phyloP scores from a whole-genome alignment of 2,797 vertebrate genomes.

The Onychomys torridus region DNA sequence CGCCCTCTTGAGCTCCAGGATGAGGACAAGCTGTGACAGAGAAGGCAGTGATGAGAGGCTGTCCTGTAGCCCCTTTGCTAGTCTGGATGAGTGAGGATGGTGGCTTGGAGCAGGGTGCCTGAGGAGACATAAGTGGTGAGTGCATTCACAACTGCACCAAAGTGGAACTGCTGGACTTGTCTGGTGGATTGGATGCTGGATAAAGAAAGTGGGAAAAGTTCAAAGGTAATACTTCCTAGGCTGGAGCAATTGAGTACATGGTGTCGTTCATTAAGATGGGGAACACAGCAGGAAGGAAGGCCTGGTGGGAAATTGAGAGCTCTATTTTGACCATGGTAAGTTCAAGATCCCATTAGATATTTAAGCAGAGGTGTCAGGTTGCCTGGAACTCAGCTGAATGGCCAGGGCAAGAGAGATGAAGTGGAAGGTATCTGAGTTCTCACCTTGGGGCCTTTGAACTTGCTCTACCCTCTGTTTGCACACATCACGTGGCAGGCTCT shows the following conservation, averaged over 20 bases:
- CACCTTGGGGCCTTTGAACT: conserved; percentile 38
- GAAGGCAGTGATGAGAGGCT: not conserved
- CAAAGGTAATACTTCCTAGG: not conserved
- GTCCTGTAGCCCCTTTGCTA: not conserved
- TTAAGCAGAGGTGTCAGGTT: not conserved
- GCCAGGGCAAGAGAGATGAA: not conserved
- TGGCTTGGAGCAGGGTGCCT: not conserved
- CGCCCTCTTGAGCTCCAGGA: not conserved
- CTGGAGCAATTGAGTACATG: not conserved
- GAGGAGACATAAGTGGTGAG: not conserved
- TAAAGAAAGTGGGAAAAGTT: not conserved
- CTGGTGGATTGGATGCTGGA: not conserved
- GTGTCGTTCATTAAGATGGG: not conserved
- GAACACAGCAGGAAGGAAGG: not conserved
- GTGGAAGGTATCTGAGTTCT: not conserved
- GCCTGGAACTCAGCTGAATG: not conserved
- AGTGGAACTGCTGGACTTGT: not conserved
- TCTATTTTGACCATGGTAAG: not conserved
- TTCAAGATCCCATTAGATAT: conserved; percentile 23
- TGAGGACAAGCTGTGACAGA: not conserved
- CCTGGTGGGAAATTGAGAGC: not conserved
- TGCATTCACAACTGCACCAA: not conserved
- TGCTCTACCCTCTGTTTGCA: not conserved
- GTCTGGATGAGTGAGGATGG: not conserved
- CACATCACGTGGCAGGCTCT: not conserved